A percentile compares a stretch with the other conserved stretches of the same genome.
Evolutionary conservation across 1,140 invertebrate species (phyloP).

Genomic region (Diachasma alloeum): DNA sequence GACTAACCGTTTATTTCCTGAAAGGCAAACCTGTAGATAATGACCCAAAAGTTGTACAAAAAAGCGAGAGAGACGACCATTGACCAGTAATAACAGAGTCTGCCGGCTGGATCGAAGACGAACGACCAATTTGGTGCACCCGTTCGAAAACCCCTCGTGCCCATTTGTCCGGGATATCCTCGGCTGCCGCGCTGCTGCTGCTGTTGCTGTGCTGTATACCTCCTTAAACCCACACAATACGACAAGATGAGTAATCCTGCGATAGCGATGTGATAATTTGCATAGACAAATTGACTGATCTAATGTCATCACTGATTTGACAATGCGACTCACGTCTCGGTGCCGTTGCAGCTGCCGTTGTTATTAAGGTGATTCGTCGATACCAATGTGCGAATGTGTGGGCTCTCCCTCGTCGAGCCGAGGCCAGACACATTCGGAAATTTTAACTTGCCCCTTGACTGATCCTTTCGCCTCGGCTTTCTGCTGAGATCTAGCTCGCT

Average conservation of each 20-base stretch:
- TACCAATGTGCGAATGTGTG: slow-evolving; percentile 68
- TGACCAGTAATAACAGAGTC: slow-evolving; percentile 95
- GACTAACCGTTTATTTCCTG: slow-evolving; percentile 86
- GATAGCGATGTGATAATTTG: too few species aligned
- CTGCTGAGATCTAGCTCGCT: slow-evolving; percentile 79
- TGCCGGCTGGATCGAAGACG: slow-evolving; percentile 90
- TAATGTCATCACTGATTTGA: not conserved
- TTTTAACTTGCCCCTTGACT: slow-evolving; percentile 72
- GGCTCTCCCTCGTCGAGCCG: slow-evolving; percentile 68
- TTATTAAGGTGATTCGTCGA: slow-evolving; percentile 73
- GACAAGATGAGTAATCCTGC: too few species aligned
- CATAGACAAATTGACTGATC: too few species aligned
- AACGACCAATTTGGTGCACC: slow-evolving; percentile 84
- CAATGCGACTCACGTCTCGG: slow-evolving; percentile 68
- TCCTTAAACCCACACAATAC: slow-evolving; percentile 34
- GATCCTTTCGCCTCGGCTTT: slow-evolving; percentile 72
- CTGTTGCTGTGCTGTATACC: slow-evolving; percentile 61
- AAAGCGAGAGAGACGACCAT: slow-evolving; percentile 97
- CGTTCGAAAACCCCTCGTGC: slow-evolving; percentile 59
- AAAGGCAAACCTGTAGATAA: slow-evolving; percentile 98
- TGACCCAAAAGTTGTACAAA: slow-evolving; percentile 99
- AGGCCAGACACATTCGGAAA: slow-evolving; percentile 70
- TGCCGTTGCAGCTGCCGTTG: slow-evolving; percentile 71
- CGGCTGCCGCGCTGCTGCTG: slow-evolving; percentile 62
- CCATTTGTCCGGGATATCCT: slow-evolving; percentile 57